phyloP scores from a whole-genome alignment of 2,888 invertebrate species.

The Erebia palarica region DNA sequence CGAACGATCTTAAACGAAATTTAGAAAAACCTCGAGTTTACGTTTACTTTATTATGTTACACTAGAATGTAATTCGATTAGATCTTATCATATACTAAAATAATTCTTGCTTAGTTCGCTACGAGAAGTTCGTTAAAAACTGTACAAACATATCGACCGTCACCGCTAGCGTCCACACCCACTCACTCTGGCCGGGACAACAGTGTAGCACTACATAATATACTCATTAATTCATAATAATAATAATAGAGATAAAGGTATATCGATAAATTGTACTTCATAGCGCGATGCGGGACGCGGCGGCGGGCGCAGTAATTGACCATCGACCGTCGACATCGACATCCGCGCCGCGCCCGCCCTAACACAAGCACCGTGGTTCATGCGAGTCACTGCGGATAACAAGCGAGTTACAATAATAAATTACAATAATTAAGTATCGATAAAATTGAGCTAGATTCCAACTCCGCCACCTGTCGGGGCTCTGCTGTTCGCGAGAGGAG shows the following conservation, averaged over 20 bases:
- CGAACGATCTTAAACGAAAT: conserved; percentile 69
- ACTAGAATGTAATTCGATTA: conserved; percentile 81
- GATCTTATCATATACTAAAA: conserved; percentile 80
- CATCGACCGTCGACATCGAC: conserved; percentile 21
- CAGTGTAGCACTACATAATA: conserved; percentile 45
- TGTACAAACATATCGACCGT: conserved; percentile 78
- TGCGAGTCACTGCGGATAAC: conserved; percentile 67
- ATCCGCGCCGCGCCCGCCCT: conserved; percentile 39
- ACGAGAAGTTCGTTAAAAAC: conserved; percentile 80
- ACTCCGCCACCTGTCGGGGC: conserved; percentile 53
- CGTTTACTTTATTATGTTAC: conserved; percentile 65
- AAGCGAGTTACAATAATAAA: conserved; percentile 62
- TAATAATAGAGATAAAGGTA: conserved; percentile 57
- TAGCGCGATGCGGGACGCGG: conserved; percentile 49
- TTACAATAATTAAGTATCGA: conserved; percentile 67
- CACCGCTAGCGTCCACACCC: conserved; percentile 63
- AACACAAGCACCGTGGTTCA: conserved; percentile 61
- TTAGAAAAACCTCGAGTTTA: conserved; percentile 64
- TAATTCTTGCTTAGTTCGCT: conserved; percentile 78
- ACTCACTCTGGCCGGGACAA: conserved; percentile 45
- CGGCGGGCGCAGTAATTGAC: conserved; percentile 44
- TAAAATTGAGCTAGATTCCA: conserved; percentile 79
- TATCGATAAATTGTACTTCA: conserved; percentile 67
- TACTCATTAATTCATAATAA: conserved; percentile 47
- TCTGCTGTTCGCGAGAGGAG: conserved; percentile 28